Base-by-base conservation (phyloP, 1,140 invertebrate species). In the Eciton burchellii region DNA sequence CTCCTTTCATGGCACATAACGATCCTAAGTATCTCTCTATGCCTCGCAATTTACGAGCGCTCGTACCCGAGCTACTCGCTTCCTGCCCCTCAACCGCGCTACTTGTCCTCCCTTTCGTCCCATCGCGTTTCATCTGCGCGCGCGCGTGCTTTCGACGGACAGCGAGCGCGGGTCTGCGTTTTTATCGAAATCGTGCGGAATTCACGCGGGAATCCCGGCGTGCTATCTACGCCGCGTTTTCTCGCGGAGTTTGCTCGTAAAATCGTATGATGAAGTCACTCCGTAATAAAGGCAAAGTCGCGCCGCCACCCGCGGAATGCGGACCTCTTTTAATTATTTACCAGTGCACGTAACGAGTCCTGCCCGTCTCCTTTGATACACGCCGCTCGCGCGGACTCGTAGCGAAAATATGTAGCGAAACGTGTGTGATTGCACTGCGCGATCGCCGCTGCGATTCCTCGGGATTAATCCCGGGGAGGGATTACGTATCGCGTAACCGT, bases 11-110 rank as follows among this genome's bases (percentile, higher is more conserved):
- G 24, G 14, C 29, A 43, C 66, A 47, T 81, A 87, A 87, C 85
- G 85, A 84, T 84, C 72, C 56, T 65, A 49, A 54, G 45, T 74
- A 84, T 84, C 79, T 84, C 71, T 82, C 87, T 82, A 87, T 79
- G 52, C 73, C 72, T 84, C 47, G 52, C 70, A 87, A 88, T 87
- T 84, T 87, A 88, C 65, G 82, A 82, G 71, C 49, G 74, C 52
- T 77, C 62, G 82, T 87, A 88, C 81, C 86, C 85, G 21, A 74
- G 66, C 56, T 24, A 52, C 35, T 54, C 49, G 14, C 68, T 43
- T 29, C 24, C 45, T 57, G 45, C 29, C 52, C 29, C 24, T 19
- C 35, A 11, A n/a, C 47, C 12, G 26, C 29, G 45, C 52, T 24
- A 14, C 71, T 62, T 83, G 62, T 84, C 54, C 45, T 60, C 26